Conservation (phyloP, 2,888 invertebrate species). For the Spodoptera littoralis region DNA sequence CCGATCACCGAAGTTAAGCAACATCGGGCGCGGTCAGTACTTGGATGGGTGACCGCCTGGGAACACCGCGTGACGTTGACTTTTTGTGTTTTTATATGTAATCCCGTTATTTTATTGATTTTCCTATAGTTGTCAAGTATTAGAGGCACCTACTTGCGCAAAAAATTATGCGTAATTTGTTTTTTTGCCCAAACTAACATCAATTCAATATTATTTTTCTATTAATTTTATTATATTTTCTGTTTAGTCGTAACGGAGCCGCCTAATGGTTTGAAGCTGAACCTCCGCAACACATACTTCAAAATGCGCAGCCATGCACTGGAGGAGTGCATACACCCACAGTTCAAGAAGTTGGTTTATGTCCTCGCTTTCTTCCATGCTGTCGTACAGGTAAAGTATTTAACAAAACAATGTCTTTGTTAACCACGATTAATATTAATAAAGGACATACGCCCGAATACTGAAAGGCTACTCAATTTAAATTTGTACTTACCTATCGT, state of each 20-base stretch:
- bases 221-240: not conserved
- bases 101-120: no score
- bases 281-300: constrained; percentile 95
- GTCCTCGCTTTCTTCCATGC: constrained; percentile 98
- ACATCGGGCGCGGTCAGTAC: constrained; percentile 85
- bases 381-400: constrained; percentile 91
- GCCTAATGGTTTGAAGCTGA: constrained; percentile 96
- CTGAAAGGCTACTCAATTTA: no score
- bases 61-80: constrained; percentile 79
- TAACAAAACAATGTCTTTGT: not conserved
- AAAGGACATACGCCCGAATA: no score
- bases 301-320: constrained; percentile 94
- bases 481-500: no score
- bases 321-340: constrained; percentile 92
- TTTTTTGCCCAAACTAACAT: not conserved
- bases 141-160: no score
- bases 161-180: not conserved
- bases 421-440: no score
- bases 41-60: constrained; percentile 86
- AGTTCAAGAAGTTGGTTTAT: constrained; percentile 95
- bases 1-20: constrained; percentile 86
- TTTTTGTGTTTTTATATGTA: constrained; percentile 49
- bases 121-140: no score
- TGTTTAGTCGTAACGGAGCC: constrained; percentile 96
- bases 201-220: not conserved